Evolutionary conservation across 1,140 invertebrate genomes (phyloP), one percentile per base, ranked within the genome.

Genomic region (Anoplophora glabripennis): DNA sequence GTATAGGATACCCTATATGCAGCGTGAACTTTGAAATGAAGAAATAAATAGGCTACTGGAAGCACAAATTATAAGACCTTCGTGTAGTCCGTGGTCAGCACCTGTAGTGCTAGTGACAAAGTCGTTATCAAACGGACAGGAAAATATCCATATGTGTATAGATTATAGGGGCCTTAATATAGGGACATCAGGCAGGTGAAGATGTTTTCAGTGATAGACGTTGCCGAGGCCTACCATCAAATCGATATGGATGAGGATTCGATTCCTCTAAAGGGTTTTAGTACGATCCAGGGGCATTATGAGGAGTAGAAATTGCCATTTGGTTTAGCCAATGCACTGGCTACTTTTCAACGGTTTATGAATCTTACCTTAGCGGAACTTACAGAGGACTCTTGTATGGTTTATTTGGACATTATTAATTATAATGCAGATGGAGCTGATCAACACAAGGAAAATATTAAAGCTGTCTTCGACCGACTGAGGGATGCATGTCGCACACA

Each of bases 401-500:
- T 47, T 11, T 35, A 56, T 47, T 35, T 56, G 11, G 53, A 56
- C 21, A 56, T 57, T 5, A 48, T 57, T 7, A 51, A 40, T 17
- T 51, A 38, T 34, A 56, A 44, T 21, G 28, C 52, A 7, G 12
- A 41, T 0, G 52, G 40, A 18, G 2, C 17, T 11, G 52, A 40
- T 9, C 36, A 53, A 15, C 42, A 56, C 15, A 18, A 46, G 17
- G n/a, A 21, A 11, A 46, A 34, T 33, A 15, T 14, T 7, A 10
- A 18, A 35, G 2, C 40, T 5, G 18, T 53, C 11, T 40, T 53
- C 28, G 36, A n/a, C n/a, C n/a, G n/a, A n/a, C n/a, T n/a, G n/a
- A n/a, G 59, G 66, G 67, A 15, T 69, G 70, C 53, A 53, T 69
- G 1, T 18, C 65, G 56, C 69, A 70, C 45, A 70, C 59, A 18